phyloP scores from a whole-genome alignment of 2,888 invertebrate genomes.

The Coleophora flavipennella region DNA sequence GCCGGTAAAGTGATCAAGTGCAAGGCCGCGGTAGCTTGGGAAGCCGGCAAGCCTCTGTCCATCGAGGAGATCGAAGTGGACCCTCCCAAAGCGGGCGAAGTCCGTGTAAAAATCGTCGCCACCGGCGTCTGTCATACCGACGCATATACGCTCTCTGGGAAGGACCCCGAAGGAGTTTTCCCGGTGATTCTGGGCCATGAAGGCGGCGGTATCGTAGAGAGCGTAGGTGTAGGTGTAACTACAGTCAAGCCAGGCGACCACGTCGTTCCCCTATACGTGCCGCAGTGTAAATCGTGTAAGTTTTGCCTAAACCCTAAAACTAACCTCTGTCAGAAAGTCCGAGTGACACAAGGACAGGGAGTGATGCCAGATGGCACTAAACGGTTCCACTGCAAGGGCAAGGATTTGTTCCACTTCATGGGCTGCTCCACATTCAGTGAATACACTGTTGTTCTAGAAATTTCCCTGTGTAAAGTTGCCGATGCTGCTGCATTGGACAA shows the following conservation, averaged over 20 bases:
- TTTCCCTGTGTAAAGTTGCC: constrained; percentile 94
- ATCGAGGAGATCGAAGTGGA: constrained; percentile 95
- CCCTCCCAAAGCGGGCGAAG: constrained; percentile 95
- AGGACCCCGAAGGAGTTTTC: constrained; percentile 92
- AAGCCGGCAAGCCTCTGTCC: constrained; percentile 87
- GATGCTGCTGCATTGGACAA: constrained; percentile 88
- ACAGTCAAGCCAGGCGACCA: constrained; percentile 92
- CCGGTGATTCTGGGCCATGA: constrained; percentile 97
- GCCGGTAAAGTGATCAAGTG: constrained; percentile 85
- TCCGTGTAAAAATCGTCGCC: constrained; percentile 83
- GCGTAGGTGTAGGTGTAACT: constrained; percentile 93
- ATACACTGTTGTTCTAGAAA: constrained; percentile 94
- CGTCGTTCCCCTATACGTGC: constrained; percentile 97
- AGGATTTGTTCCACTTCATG: constrained; percentile 92
- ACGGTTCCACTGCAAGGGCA: constrained; percentile 84
- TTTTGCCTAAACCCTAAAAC: constrained; percentile 97
- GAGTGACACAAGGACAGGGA: constrained; percentile 88
- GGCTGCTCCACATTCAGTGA: constrained; percentile 96
- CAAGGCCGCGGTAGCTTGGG: constrained; percentile 97
- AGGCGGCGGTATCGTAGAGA: constrained; percentile 97
- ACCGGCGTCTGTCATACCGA: constrained; percentile 95
- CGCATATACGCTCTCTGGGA: constrained; percentile 89
- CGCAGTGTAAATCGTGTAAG: constrained; percentile 97
- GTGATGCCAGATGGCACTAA: constrained; percentile 93
- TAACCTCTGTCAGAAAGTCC: constrained; percentile 96